Evolutionary conservation across 2,888 invertebrate genomes (phyloP), one percentile per base, ranked within the genome.

Genomic region (Nymphalis urticae): DNA sequence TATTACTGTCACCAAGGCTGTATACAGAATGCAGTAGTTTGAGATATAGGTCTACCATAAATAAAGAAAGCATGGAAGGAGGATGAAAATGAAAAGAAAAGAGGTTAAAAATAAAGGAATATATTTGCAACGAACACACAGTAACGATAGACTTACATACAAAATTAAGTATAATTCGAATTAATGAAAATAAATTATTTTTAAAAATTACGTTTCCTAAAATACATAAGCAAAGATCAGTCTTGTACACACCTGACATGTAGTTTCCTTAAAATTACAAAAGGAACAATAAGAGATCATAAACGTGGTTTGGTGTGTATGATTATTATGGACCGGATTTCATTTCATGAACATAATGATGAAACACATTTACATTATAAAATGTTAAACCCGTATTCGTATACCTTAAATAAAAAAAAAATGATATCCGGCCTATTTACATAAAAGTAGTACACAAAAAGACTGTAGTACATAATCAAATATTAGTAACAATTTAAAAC

Each of bases 81-180:
- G 90, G 88, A 89, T 91, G 91, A 90, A 85, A 92, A 92, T 91
- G 87, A 91, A 92, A 92, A 92, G 90, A 91, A 89, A 42, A 87
- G 85, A 88, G 86, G 83, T 90, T 58, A 88, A 88, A 90, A 92
- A 92, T 90, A 92, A 91, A 91, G 88, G 86, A 90, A 85, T 92
- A 91, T 92, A 92, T 92, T 92, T 92, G 92, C 90, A 92, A 92
- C 92, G 90, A 90, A 91, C 91, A 91, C 92, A 89, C 87, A 86
- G 80, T 90, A 90, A 92, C 92, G 89, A 88, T 83, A 86, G 82
- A 86, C 85, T 90, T 87, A 90, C 84, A 86, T 83, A 85, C 80
- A 84, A 85, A 79, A 76, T 77, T 80, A 77, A 77, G 75, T 79
- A 76, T 75, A 78, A 79, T 75, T 76, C 75, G 80, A 86, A 86